These are phyloP conservation scores for Danio aesculapii DNA, from an alignment of 2,797 vertebrate genomes.

Conservation along the genomic window DNA sequence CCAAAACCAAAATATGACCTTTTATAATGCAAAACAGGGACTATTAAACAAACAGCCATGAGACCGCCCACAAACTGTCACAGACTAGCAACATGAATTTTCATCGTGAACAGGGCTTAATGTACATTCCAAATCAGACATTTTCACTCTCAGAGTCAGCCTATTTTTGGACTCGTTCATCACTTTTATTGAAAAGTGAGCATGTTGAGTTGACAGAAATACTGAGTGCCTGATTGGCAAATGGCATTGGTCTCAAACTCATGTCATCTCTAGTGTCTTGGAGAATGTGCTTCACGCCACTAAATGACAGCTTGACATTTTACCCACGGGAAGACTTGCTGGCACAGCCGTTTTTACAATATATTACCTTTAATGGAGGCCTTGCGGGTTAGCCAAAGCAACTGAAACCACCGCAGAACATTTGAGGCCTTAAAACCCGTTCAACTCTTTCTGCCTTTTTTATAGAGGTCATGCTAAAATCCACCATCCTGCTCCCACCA, in stretches of 20 bases:
- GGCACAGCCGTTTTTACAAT: slow-evolving; percentile 10
- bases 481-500: neutral
- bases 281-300: neutral
- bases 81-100: neutral
- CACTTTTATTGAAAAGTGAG: neutral
- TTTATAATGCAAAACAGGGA: too few species aligned
- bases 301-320: slow-evolving; percentile 12
- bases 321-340: neutral
- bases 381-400: neutral
- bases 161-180: slow-evolving; percentile 2
- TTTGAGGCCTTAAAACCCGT: neutral
- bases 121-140: neutral
- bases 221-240: slow-evolving; percentile 1
- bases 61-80: neutral
- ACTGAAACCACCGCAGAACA: neutral
- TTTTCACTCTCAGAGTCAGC: neutral
- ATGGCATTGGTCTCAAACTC: slow-evolving; percentile 11
- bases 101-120: neutral
- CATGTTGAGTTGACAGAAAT: slow-evolving; percentile 6
- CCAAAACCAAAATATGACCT: too few species aligned
- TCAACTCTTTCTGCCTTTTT: neutral
- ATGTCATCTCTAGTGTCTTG: neutral
- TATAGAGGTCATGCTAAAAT: slow-evolving; percentile 24
- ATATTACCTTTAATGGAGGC: slow-evolving; percentile 10
- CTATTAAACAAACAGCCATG: neutral